Evolutionary conservation across 1,140 invertebrate genomes (phyloP).

Genomic region (Aphelinus atriplicis): DNA sequence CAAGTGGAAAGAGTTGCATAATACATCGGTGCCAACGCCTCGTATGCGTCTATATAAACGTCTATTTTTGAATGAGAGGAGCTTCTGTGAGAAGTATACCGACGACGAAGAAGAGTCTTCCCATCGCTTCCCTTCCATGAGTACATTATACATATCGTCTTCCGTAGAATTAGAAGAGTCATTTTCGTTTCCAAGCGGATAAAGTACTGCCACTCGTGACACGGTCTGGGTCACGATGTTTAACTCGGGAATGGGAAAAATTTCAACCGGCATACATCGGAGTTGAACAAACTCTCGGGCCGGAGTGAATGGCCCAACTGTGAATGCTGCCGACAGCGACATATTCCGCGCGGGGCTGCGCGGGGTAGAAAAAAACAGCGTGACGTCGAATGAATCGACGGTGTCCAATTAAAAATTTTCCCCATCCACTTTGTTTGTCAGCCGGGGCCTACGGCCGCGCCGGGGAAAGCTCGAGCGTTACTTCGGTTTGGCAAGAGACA

Average conservation of each 20-base stretch:
- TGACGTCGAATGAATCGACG: background rate
- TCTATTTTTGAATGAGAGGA: slow-evolving; percentile 31
- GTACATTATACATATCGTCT: too few species aligned
- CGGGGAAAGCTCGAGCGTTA: background rate
- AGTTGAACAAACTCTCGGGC: too few species aligned
- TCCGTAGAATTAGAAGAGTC: too few species aligned
- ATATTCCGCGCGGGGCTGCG: background rate
- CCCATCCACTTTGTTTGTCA: background rate
- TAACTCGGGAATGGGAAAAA: too few species aligned
- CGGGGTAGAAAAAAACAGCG: background rate
- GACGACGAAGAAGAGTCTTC: too few species aligned
- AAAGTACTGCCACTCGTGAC: too few species aligned
- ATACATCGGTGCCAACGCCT: slow-evolving; percentile 39
- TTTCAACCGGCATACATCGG: too few species aligned
- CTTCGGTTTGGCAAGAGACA: background rate
- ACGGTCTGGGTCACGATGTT: too few species aligned
- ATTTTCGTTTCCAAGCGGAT: too few species aligned
- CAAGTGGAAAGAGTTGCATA: slow-evolving; percentile 57
- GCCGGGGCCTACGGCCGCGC: background rate
- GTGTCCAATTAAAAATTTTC: slow-evolving; percentile 13
- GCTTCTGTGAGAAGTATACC: background rate
- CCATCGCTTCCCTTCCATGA: too few species aligned
- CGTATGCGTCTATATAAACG: slow-evolving; percentile 17
- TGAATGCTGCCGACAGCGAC: background rate
- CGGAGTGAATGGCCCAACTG: too few species aligned